These are phyloP conservation scores for Scaptomyza flava DNA, from an alignment of 2,888 invertebrate genomes.

Conservation along the genomic window DNA sequence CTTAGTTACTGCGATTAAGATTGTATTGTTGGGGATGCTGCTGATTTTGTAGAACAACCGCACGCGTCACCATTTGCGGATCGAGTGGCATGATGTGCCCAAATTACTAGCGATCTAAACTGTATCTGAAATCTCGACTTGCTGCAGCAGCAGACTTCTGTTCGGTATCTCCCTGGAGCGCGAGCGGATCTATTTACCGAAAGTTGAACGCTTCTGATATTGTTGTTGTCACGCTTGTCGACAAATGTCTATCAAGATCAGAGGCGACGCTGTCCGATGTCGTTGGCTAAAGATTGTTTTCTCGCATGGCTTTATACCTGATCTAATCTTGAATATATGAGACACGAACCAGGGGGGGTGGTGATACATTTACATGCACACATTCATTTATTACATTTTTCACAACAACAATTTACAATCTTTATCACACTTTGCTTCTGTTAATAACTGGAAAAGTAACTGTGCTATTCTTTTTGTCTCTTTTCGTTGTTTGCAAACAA, in stretches of 20 bases:
- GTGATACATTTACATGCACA: background rate
- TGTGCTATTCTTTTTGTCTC: background rate
- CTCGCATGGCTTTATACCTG: conserved; percentile 42
- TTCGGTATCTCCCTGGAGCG: conserved; percentile 9
- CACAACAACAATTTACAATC: conserved; percentile 27
- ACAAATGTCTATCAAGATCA: conserved; percentile 37
- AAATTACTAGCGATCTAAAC: conserved; percentile 67
- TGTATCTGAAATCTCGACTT: conserved; percentile 22
- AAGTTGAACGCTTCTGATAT: conserved; percentile 17
- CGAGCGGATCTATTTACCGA: background rate
- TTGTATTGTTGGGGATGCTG: conserved; percentile 11
- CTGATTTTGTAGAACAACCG: conserved; percentile 56
- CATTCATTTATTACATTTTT: conserved; percentile 3
- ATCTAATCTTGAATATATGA: conserved; percentile 43
- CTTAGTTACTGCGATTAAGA: conserved; percentile 24
- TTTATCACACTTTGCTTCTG: conserved; percentile 52
- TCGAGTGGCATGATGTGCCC: conserved; percentile 68
- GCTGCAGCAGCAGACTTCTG: background rate
- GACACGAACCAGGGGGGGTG: background rate
- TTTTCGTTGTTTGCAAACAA: conserved; percentile 44
- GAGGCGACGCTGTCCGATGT: conserved; percentile 1
- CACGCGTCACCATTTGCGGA: conserved; percentile 55
- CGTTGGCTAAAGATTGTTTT: conserved; percentile 52
- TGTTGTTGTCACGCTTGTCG: conserved; percentile 18
- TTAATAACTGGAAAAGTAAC: conserved; percentile 56